A percentile compares a stretch with the other conserved stretches of the same genome.
Evolutionary conservation across 2,113 vertebrate species (phyloP).

Genomic region (Reinhardtius hippoglossoides): DNA sequence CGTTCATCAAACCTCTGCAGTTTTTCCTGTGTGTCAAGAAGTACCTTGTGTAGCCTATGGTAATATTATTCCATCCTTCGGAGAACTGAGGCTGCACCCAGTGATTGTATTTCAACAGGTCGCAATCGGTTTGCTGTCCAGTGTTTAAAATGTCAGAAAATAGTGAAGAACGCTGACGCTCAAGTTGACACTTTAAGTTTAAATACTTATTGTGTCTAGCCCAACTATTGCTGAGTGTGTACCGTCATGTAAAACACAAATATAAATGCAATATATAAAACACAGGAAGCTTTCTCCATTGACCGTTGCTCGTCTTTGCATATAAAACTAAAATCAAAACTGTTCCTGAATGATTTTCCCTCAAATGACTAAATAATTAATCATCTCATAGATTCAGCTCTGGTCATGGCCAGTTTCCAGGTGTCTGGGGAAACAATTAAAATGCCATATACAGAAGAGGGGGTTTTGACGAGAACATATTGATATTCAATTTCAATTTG

Average conservation of each 20-base stretch:
- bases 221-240: background rate
- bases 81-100: too few relatives aligned
- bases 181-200: too few relatives aligned
- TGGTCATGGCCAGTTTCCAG: background rate
- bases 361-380: background rate
- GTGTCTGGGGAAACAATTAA: background rate
- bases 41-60: background rate
- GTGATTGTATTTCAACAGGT: too few relatives aligned
- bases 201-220: too few relatives aligned
- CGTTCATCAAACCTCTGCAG: background rate
- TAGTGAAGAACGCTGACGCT: too few relatives aligned
- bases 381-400: background rate
- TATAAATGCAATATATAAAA: too few relatives aligned
- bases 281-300: background rate
- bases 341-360: background rate
- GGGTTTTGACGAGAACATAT: background rate
- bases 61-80: background rate
- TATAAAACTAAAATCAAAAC: too few relatives aligned
- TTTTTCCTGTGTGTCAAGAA: too few relatives aligned
- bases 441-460: background rate
- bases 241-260: too few relatives aligned
- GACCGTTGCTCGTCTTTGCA: background rate
- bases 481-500: background rate
- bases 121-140: background rate
- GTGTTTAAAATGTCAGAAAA: background rate